Evolutionary conservation across 1,140 invertebrate species (phyloP), one percentile per base, ranked within the genome.

Genomic region (Scaptomyza graminum): DNA sequence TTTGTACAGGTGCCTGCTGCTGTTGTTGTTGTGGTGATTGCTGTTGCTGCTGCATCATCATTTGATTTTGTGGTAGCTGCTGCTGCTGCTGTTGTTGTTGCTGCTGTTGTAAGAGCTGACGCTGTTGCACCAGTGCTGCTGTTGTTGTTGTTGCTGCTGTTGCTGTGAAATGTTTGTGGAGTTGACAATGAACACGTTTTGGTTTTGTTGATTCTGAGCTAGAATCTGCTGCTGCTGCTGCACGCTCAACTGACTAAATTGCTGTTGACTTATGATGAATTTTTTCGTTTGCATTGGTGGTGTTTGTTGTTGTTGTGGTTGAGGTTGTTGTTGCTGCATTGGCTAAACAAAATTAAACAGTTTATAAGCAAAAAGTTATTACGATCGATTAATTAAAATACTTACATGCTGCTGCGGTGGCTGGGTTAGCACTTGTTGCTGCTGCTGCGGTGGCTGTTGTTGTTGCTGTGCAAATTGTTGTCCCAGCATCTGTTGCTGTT

Each of bases 171-270:
- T 44, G 41, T 83, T 72, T 78, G 92, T 74, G 12, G 91, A 91
- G 62, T 91, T 91, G 2, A 91, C 84, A 51, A 91, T 90, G 9
- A 90, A 89, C 15, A 92, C 82, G 65, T 90, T 92, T 62, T 90
- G 88, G 60, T 84, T 91, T 47, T 91, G 88, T 22, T 91, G 90
- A 76, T 90, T 91, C 61, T 91, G 90, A 1, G 79, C 80, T 37
- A 92, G 74, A 51, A 92, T 83, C 67, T 94, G 94, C 52, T 94
- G 93, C 69, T 93, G 94, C 51, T 94, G 91, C 55, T 93, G 93
- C 15, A 90, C 92, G 16, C 93, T 94, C 3, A 93, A 90, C 66
- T 93, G 93, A 37, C 93, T 92, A 46, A 94, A 94, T 70, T 94
- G 93, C 60, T 94, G 93, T 5, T 93, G 93, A 57, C 91, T 91